Evolutionary conservation across 2,888 invertebrate genomes (phyloP), one percentile per base, ranked within the genome.

Genomic region (Meiosimyza platycephala): DNA sequence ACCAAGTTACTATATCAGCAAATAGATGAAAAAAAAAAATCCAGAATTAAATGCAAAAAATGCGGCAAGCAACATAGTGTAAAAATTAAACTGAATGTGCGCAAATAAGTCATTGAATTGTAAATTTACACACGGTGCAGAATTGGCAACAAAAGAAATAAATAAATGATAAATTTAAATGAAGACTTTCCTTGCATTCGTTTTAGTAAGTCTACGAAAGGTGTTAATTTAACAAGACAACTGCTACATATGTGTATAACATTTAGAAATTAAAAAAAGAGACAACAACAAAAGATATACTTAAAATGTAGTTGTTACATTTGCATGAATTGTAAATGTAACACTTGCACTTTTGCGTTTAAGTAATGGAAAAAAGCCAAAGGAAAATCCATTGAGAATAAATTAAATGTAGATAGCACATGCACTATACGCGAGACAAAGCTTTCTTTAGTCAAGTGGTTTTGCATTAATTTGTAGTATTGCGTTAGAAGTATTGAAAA

Each of bases 211-310:
- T 66, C 66, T 66, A 33, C 28, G 11, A 15, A 16, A 66, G 54
- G 66, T 66, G 54, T 66, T 18, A 52, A 65, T 33, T 65, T n/a
- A 33, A 65, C 65, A 28, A 65, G 65, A 33, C 66, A n/a, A 51
- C 16, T 66, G 54, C n/a, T 54, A 40, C 52, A 11, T 52, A 52
- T 28, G 52, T 6, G n/a, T 15, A 65, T 48, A 63, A 18, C 22
- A 16, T 13, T 22, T 57, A 2, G 9, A 15, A n/a, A 57, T 11
- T 18, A n/a, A 57, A 22, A 12, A 0, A 28, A 28, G 9, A 28
- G 6, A 57, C 28, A 28, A 13, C 9, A 55, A 55, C 6, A 18
- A 18, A 9, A 28, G 12, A 55, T 1, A 55, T 28, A 18, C 9
- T 22, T 13, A 28, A 48, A n/a, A 63, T 22, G 4, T 40, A 40